Percentiles rank a stretch among this genome's conserved stretches.
Evolutionary conservation across 2,113 vertebrate genomes (phyloP).

Genomic region (Probosciger aterrimus): DNA sequence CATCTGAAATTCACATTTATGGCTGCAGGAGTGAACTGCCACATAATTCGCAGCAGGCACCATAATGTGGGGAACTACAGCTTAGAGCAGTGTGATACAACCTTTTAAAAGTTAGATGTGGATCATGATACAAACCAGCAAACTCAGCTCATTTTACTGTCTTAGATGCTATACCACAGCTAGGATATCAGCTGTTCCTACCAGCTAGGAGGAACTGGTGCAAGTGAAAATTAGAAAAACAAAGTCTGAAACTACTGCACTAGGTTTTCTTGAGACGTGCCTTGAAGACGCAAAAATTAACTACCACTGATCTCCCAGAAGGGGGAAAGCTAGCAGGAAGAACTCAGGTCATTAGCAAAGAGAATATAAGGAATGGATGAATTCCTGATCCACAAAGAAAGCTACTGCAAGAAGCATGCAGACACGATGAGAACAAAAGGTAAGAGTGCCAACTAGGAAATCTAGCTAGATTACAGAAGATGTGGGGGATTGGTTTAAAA

Average conservation of each 20-base stretch:
- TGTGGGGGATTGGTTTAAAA: neutral
- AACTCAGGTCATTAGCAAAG: neutral
- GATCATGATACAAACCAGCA: neutral
- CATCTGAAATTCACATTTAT: neutral
- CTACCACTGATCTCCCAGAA: neutral
- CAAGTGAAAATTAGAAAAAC: neutral
- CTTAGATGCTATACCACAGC: neutral
- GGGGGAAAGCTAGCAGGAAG: neutral
- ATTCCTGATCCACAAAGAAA: neutral
- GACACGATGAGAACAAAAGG: neutral
- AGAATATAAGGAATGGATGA: neutral
- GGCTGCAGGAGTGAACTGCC: neutral
- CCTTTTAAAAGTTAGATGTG: neutral
- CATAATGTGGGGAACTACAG: neutral
- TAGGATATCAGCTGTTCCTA: neutral
- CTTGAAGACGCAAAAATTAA: neutral
- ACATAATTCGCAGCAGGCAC: neutral
- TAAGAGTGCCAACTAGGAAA: neutral
- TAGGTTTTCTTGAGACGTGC: neutral
- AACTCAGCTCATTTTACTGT: neutral
- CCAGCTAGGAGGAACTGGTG: neutral
- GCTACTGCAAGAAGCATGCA: neutral
- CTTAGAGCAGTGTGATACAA: neutral
- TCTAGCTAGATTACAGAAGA: neutral
- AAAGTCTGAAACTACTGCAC: neutral